A percentile compares a stretch with the other conserved stretches of the same genome.
phyloP scores from a whole-genome alignment of 2,113 vertebrate genomes.

The Microcebus tavaratra region DNA sequence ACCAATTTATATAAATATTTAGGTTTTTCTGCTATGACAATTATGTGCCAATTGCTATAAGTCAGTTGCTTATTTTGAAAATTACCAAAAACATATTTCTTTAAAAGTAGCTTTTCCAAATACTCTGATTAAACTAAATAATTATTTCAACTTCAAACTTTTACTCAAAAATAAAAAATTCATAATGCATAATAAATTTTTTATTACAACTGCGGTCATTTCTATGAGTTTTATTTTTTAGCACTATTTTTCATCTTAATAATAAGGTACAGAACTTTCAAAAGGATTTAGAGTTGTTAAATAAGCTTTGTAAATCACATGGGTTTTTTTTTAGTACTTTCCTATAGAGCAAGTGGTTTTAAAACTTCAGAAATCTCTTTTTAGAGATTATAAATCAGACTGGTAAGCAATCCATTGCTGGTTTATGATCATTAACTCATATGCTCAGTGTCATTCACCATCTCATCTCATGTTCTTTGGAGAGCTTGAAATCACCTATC shows the following conservation, averaged over 20 bases:
- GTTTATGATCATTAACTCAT: slow-evolving; percentile 48
- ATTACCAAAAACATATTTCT: neutral
- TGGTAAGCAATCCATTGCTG: neutral
- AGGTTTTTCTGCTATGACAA: neutral
- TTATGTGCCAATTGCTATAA: neutral
- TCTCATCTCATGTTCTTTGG: neutral
- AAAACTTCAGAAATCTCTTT: slow-evolving; percentile 49
- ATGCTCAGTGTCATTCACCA: neutral
- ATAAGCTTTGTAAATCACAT: neutral
- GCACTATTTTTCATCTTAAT: neutral
- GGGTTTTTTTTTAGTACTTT: neutral
- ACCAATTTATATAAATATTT: neutral
- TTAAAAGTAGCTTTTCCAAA: neutral
- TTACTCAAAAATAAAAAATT: neutral
- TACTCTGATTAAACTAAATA: neutral
- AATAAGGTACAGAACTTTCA: neutral
- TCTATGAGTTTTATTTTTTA: neutral
- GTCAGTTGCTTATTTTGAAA: slow-evolving; percentile 4
- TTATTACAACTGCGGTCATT: neutral
- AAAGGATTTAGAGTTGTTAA: slow-evolving; percentile 13
- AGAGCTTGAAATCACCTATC: neutral
- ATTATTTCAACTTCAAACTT: neutral
- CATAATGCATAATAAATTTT: neutral
- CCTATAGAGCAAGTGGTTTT: neutral
- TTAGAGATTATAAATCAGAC: slow-evolving; percentile 14